Evolutionary conservation across 2,113 vertebrate species (phyloP).

Genomic region (Alethe castanea): DNA sequence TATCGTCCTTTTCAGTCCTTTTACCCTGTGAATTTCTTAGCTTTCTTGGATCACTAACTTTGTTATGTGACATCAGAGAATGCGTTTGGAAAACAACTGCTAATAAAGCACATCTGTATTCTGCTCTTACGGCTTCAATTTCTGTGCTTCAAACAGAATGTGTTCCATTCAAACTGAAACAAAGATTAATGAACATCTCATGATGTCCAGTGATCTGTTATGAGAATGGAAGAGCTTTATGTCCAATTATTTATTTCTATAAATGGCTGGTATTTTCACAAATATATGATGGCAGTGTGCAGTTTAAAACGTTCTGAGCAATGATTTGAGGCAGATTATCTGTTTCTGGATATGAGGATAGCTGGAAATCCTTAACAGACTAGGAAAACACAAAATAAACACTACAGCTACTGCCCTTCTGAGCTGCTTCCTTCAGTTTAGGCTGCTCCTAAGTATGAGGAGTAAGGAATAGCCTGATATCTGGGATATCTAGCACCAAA

Average conservation of each 20-base stretch:
- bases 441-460: rapidly evolving
- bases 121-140: neutral
- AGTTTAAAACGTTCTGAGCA: neutral
- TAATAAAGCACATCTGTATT: slow-evolving; percentile 3
- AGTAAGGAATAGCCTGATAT: neutral
- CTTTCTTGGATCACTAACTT: slow-evolving; percentile 19
- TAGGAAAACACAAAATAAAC: neutral
- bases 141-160: neutral
- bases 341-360: neutral
- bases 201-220: slow-evolving; percentile 36
- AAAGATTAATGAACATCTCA: neutral
- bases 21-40: neutral
- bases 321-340: neutral
- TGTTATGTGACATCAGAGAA: slow-evolving; percentile 18
- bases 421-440: neutral
- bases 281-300: too few relatives aligned
- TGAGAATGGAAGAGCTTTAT: neutral
- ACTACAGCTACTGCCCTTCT: neutral
- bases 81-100: neutral
- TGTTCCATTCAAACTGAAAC: slow-evolving; percentile 1
- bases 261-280: neutral
- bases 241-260: neutral
- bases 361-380: neutral
- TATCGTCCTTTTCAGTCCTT: neutral
- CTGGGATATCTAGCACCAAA: neutral